Base-by-base conservation (phyloP, 2,797 vertebrate species). In the Molothrus aeneus region DNA sequence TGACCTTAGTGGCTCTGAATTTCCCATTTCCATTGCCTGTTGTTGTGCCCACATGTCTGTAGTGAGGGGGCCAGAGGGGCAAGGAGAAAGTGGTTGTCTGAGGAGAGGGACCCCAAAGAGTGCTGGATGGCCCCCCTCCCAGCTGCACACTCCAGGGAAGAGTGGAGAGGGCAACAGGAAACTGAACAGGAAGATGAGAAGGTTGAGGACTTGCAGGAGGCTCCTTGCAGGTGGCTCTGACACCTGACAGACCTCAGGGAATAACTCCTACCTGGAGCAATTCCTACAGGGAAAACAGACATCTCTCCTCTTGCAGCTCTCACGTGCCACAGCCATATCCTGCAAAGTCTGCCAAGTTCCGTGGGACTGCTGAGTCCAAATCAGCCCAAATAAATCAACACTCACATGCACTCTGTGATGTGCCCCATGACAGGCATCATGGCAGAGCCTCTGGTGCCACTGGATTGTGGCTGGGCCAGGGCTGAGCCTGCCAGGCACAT, bases 311-410 rank as follows among this genome's bases (percentile, higher is more conserved):
- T 22, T 22, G 38, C 26, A 73, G 47, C 14, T 73, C 45, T 60
- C 10, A 1, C 0, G 0, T 40, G 32, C 68, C 42, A 53, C 1
- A 6, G 38, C 14, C 1, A 0, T 12, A 26, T 25, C 14, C 74
- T 21, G 51, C 54, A 42, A 73, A 77, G 36, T 29, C 66, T 70
- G 18, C 77, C 36, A 31, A 38, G 82, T 51, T 61, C 40, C 0
- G 0, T 15, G 34, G 9, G 8, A 32, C 74, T 32, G 38, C 69
- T 56, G 72, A 83, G 59, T 43, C 45, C 54, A 2, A 34, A 26
- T 14, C 68, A 66, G 29, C 75, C 54, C 51, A 61, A 60, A 57
- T 13, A 57, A 75, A 80, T 18, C 0, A 3, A 34, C 15, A 14
- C 31, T 19, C 28, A 29, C 2, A 0, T 4, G 19, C 5, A 2